These are phyloP conservation scores for Maniola jurtina DNA, from an alignment of 1,140 invertebrate genomes.

Conservation along the genomic window DNA sequence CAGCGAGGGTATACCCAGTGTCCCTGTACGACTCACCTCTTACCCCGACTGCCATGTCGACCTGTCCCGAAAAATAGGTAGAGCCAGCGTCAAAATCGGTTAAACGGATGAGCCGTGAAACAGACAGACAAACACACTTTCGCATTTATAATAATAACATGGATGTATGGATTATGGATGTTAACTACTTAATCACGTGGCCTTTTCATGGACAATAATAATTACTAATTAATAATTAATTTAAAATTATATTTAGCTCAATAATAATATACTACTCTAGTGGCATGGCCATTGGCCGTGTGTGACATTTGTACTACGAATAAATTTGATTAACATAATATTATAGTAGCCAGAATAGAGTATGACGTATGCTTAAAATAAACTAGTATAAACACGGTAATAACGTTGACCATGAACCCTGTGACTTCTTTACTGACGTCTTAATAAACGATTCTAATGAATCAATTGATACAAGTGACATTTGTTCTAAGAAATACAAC, in stretches of 20 bases:
- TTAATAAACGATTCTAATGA: slow-evolving; percentile 27
- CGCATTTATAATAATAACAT: no score
- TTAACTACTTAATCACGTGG: no score
- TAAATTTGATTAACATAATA: slow-evolving; percentile 10
- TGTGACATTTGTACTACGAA: slow-evolving; percentile 37
- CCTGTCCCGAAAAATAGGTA: no score
- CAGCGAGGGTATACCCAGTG: no score
- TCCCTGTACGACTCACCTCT: no score
- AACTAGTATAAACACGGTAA: slow-evolving; percentile 49
- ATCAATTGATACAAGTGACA: slow-evolving; percentile 24
- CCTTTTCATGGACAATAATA: not conserved
- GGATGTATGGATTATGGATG: no score
- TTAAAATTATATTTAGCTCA: not conserved
- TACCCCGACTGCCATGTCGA: no score
- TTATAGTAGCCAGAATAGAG: not conserved
- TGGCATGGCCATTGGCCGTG: slow-evolving; percentile 29
- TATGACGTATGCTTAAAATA: slow-evolving; percentile 49
- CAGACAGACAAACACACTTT: no score
- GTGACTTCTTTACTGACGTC: slow-evolving; percentile 46
- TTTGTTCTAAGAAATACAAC: slow-evolving; percentile 30
- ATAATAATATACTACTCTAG: not conserved
- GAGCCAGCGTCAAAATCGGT: no score
- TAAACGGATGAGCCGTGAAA: no score
- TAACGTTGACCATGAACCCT: slow-evolving; percentile 55
- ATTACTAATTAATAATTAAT: not conserved